Evolutionary conservation across 2,797 vertebrate species (phyloP), one percentile per base, ranked within the genome.

Genomic region (Semaprochilodus insignis): DNA sequence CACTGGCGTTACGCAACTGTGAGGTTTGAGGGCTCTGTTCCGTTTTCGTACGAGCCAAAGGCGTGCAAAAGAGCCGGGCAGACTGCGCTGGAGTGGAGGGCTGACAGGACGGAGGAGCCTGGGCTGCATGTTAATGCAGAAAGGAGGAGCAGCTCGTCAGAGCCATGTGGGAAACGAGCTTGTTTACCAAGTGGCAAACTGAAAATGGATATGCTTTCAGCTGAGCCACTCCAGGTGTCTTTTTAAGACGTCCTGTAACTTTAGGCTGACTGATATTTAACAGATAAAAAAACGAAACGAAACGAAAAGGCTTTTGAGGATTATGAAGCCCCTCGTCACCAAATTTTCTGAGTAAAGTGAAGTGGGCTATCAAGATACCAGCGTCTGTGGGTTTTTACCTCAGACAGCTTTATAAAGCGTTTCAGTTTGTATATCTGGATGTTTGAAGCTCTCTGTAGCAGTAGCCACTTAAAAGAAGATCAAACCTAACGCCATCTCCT

Each of bases 1-100:
- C 88, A 87, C 85, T 84, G 63, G 73, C 48, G 86, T 93, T 92
- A 93, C 87, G 88, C 94, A 93, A 93, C 82, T 36, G 88, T 75
- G 73, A 87, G 85, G 48, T 81, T 77, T 54, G 74, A 88, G 82
- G 70, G 86, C 40, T 75, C 40, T 14, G 31, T 23, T 14, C n/a
- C 5, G 36, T 21, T 69, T 40, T 69, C 21, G 17, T 7, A 65
- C 16, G 21, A 36, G 17, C 21, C 40, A 14, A 4, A n/a, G 19
- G 21, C 36, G 66, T n/a, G 36, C 5, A 23, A 13, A 17, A 23
- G 21, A 48, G 13, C 21, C 60, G 8, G 23, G 23, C 25, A 27
- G 60, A 31, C 23, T 31, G 25, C 14, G 14, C 4, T 2, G 21
- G 67, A 21, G 34, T 36, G 65, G 34, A 66, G 65, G 62, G 27